Percentiles rank a stretch among this genome's conserved stretches.
Evolutionary conservation across 2,888 invertebrate species (phyloP).

Genomic region (Neoaliturus tenellus): DNA sequence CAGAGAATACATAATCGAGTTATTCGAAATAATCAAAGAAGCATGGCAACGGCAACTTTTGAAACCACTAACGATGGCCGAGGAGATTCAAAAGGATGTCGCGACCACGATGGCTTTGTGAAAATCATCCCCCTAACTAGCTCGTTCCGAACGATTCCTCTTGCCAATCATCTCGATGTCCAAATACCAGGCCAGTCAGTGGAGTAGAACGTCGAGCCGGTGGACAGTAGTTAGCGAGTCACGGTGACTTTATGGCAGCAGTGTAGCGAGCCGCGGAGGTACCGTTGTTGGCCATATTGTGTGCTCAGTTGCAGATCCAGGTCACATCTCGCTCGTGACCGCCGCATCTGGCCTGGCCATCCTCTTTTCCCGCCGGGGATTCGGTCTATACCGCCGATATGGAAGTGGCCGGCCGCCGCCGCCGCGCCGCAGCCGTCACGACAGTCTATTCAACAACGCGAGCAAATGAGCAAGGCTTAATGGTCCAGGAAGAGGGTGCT

Average conservation of each 20-base stretch:
- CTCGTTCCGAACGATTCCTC: not conserved
- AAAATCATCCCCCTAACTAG: not conserved
- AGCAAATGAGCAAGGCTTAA: too few relatives aligned
- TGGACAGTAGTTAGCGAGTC: constrained; percentile 9
- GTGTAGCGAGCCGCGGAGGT: not conserved
- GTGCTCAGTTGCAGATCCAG: constrained; percentile 1
- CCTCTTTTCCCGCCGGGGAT: not conserved
- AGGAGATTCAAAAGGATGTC: too few relatives aligned
- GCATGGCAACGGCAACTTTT: too few relatives aligned
- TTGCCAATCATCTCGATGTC: not conserved
- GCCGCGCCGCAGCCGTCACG: not conserved
- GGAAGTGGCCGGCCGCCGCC: not conserved
- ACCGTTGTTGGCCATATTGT: not conserved
- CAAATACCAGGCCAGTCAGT: constrained; percentile 8
- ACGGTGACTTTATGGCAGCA: not conserved
- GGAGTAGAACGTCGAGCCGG: not conserved
- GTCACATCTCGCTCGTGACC: constrained; percentile 2
- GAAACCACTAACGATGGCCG: too few relatives aligned
- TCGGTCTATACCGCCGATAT: not conserved
- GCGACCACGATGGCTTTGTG: too few relatives aligned
- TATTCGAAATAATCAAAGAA: too few relatives aligned
- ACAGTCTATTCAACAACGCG: not conserved
- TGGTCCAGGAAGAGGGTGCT: too few relatives aligned
- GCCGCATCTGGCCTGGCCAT: not conserved
- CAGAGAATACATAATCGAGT: too few relatives aligned